Evolutionary conservation across 64 coral and sea anemone genomes (phyloP).

Genomic region (Platygyra sinensis): DNA sequence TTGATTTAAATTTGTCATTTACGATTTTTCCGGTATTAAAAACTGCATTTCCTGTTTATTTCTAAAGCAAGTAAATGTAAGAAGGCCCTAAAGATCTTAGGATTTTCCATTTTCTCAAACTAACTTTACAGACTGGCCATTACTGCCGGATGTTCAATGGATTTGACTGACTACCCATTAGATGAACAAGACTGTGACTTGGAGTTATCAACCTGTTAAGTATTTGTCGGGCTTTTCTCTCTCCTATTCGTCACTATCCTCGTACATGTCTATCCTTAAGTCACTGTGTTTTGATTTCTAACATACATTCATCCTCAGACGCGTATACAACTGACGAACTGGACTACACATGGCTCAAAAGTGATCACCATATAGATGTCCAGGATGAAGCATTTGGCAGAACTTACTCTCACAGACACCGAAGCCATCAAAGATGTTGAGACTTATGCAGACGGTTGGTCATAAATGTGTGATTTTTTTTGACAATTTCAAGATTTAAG

Average conservation of each 20-base stretch:
- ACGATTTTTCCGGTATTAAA: too few species aligned
- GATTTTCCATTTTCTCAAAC: too few species aligned
- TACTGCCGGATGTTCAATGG: constrained; percentile 55
- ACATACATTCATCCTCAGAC: neutral
- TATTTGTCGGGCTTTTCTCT: neutral
- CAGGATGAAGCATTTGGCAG: constrained; percentile 8
- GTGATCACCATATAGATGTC: neutral
- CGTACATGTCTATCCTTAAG: neutral
- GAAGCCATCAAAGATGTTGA: neutral
- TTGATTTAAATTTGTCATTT: too few species aligned
- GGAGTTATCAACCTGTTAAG: constrained; percentile 27
- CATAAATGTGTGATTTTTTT: neutral
- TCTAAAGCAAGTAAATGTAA: too few species aligned
- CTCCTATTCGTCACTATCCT: too few species aligned
- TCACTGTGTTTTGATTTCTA: neutral
- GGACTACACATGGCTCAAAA: neutral
- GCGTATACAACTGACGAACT: neutral
- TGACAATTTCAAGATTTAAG: neutral
- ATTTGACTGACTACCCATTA: constrained; percentile 54
- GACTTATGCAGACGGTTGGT: neutral
- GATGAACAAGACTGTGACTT: constrained; percentile 42
- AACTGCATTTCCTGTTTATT: too few species aligned
- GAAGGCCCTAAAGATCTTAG: too few species aligned
- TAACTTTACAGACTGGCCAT: constrained; percentile 39
- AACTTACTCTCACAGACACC: neutral